Evolutionary conservation across 2,113 vertebrate genomes (phyloP).

Genomic region (Paramormyrops kingsleyae): DNA sequence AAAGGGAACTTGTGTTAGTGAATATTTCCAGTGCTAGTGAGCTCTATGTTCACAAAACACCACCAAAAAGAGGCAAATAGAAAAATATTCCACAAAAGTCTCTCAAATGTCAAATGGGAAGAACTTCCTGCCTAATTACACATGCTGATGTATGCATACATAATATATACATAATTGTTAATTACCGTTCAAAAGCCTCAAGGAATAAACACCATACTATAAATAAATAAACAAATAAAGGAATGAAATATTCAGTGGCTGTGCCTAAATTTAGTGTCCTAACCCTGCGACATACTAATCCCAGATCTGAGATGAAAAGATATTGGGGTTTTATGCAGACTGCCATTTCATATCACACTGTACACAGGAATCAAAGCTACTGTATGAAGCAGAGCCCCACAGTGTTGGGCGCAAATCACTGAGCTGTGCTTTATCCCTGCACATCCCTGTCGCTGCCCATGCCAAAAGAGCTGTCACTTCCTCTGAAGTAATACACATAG

Average conservation of each 20-base stretch:
- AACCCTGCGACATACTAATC: neutral
- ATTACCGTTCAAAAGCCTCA: neutral
- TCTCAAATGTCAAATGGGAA: neutral
- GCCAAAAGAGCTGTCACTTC: slow-evolving; percentile 7
- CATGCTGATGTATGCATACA: neutral
- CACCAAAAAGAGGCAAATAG: neutral
- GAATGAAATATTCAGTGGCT: neutral
- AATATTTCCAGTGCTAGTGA: neutral
- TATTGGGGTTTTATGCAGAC: slow-evolving; percentile 1
- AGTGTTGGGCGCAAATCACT: neutral
- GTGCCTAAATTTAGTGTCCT: slow-evolving; percentile 5
- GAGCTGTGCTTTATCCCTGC: neutral
- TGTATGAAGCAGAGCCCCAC: neutral
- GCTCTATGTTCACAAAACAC: neutral
- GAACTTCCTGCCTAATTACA: neutral
- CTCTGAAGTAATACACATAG: slow-evolving; percentile 3
- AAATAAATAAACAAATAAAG: slow-evolving; percentile 2
- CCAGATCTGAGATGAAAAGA: slow-evolving; percentile 12
- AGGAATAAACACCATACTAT: neutral
- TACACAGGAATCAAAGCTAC: neutral
- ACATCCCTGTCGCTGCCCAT: neutral
- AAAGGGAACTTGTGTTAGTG: neutral
- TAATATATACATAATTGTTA: neutral
- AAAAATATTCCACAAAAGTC: neutral
- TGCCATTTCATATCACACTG: neutral